A percentile compares a stretch with the other conserved stretches of the same genome.
Conservation (phyloP, 2,113 vertebrate genomes). For the Oceanodroma tethys region DNA sequence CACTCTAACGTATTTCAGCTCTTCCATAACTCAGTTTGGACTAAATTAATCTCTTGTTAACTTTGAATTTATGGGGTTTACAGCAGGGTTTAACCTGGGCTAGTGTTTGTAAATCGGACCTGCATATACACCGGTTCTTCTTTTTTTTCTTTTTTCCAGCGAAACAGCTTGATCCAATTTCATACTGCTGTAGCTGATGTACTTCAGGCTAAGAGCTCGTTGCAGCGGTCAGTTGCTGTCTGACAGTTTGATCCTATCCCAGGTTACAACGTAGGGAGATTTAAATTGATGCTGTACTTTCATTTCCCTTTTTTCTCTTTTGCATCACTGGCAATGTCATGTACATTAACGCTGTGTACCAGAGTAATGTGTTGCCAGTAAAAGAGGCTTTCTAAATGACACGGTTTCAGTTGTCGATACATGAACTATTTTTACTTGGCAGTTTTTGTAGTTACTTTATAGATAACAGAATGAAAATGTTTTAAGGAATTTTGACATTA, state of each 20-base stretch:
- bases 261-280: background rate
- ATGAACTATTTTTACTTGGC: background rate
- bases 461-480: background rate
- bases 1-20: background rate
- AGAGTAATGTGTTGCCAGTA: background rate
- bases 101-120: background rate
- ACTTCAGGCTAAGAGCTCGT: background rate
- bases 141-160: too few species aligned
- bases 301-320: background rate
- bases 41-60: background rate
- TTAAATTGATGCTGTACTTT: background rate
- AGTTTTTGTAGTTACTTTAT: background rate
- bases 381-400: background rate
- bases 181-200: background rate
- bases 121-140: background rate
- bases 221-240: background rate
- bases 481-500: background rate
- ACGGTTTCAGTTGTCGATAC: background rate
- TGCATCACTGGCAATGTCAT: background rate
- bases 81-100: background rate
- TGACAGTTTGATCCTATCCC: background rate
- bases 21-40: background rate
- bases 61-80: background rate
- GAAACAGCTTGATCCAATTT: background rate
- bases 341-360: background rate